These are phyloP conservation scores for Scophthalmus maximus DNA, from an alignment of 2,113 vertebrate species.

Conservation along the genomic window DNA sequence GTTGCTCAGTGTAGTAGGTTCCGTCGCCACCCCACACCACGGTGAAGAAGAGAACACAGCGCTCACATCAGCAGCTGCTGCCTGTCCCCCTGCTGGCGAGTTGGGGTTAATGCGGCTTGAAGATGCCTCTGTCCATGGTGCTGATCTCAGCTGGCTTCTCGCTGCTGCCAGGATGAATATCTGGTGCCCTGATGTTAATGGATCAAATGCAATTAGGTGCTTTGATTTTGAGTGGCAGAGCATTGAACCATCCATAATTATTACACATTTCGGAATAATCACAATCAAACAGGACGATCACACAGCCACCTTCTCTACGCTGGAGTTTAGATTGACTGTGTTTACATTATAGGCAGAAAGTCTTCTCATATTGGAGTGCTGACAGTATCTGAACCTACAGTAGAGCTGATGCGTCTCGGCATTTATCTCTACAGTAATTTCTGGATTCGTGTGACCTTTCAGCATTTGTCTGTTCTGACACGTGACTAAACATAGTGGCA, in stretches of 20 bases:
- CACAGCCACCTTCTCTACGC: neutral
- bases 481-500: neutral
- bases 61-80: neutral
- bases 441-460: neutral
- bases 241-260: neutral
- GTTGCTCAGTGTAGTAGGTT: conserved; percentile 6
- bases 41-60: neutral
- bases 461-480: neutral
- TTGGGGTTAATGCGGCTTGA: neutral
- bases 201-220: neutral
- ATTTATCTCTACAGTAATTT: neutral
- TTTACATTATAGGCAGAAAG: neutral
- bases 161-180: neutral
- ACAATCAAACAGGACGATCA: too few relatives aligned
- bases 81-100: conserved; percentile 40
- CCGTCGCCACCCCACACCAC: neutral
- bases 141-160: conserved; percentile 48
- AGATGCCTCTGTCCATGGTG: conserved; percentile 64
- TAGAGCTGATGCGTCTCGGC: neutral
- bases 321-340: neutral
- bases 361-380: too few relatives aligned
- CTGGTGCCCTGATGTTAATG: neutral
- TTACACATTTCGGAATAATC: neutral
- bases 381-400: neutral
- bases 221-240: neutral